Evolutionary conservation across 2,888 invertebrate genomes (phyloP).

Genomic region (Ethmia dodecea): DNA sequence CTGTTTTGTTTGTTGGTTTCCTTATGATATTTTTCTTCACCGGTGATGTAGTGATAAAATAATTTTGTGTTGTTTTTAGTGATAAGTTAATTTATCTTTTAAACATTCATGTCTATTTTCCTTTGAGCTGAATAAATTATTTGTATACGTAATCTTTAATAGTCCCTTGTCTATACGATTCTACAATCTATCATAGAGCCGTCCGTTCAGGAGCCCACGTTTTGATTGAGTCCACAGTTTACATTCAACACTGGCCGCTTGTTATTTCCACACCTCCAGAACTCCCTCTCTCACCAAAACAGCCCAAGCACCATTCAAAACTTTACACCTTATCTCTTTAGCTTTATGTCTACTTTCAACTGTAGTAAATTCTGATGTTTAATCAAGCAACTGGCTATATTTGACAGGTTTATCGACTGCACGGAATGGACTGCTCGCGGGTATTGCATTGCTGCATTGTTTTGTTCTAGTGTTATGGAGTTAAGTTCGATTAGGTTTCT

Average conservation of each 20-base stretch:
- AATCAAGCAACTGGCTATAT: conserved; percentile 31
- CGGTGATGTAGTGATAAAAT: no score
- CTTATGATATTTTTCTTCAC: no score
- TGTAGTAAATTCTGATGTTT: conserved; percentile 18
- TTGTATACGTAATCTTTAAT: no score
- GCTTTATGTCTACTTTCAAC: conserved; percentile 4
- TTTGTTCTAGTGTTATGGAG: conserved; percentile 4
- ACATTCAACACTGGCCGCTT: conserved; percentile 41
- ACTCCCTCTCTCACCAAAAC: conserved; percentile 20
- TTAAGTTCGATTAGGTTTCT: neutral
- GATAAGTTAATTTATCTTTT: no score
- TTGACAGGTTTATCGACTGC: conserved; percentile 44
- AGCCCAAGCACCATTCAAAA: conserved; percentile 9
- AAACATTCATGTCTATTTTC: no score
- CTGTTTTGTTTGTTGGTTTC: no score
- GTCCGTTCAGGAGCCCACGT: conserved; percentile 19
- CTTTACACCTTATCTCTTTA: conserved; percentile 3
- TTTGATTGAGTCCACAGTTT: conserved; percentile 51
- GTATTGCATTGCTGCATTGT: conserved; percentile 10
- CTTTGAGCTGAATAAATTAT: no score
- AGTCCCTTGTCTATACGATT: no score
- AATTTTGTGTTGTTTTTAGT: no score
- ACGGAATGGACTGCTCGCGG: conserved; percentile 20
- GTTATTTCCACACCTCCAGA: conserved; percentile 48
- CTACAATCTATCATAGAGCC: no score